Evolutionary conservation across 2,888 invertebrate genomes (phyloP).

Genomic region (Dimorphilus gyrociliatus): DNA sequence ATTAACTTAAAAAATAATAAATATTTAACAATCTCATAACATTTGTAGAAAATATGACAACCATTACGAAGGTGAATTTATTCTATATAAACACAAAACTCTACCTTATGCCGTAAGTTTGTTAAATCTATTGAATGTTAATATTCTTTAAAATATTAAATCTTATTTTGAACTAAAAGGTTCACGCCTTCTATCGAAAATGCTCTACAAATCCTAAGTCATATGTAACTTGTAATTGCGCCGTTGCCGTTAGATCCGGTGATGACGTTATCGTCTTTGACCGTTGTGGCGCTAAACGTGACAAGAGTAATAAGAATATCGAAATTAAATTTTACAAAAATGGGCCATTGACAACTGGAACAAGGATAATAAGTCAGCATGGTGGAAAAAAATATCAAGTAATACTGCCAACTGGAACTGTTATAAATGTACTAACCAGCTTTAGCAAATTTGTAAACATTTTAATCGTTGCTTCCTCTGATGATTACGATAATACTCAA

Average conservation of each 20-base stretch:
- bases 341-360: conserved; percentile 9
- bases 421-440: conserved; percentile 9
- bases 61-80: conserved; percentile 20
- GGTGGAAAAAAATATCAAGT: conserved; percentile 15
- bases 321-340: conserved; percentile 9
- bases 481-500: no score
- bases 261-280: conserved; percentile 18
- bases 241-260: conserved; percentile 13
- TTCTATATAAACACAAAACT: conserved; percentile 17
- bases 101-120: conserved; percentile 19
- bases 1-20: not conserved
- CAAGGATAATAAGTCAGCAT: conserved; percentile 12
- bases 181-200: conserved; percentile 12
- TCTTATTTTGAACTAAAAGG: conserved; percentile 6
- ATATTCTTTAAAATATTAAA: not conserved
- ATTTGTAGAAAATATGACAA: conserved; percentile 17
- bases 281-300: conserved; percentile 10
- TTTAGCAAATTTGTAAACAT: no score
- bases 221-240: conserved; percentile 18
- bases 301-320: conserved; percentile 4
- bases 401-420: conserved; percentile 11
- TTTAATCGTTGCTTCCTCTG: no score
- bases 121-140: not conserved
- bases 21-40: conserved; percentile 1
- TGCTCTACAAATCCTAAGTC: conserved; percentile 8